Percentiles rank a stretch among this genome's conserved stretches.
These are phyloP conservation scores for Sakesphorus luctuosus DNA, from an alignment of 2,113 vertebrate genomes.

Conservation along the genomic window DNA sequence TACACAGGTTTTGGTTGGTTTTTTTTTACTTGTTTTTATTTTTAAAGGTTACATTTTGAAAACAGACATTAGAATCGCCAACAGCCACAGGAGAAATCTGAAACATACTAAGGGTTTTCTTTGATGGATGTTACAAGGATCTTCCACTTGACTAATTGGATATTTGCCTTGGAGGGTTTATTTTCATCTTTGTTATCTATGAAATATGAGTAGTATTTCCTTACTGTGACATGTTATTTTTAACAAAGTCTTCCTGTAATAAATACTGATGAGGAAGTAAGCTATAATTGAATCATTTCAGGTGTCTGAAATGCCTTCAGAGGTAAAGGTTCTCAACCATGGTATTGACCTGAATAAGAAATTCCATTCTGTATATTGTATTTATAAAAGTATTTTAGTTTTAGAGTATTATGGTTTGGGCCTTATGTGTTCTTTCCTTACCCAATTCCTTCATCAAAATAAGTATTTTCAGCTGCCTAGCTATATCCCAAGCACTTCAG, in stretches of 20 bases:
- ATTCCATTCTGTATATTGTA: background rate
- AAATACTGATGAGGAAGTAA: background rate
- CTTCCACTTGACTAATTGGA: background rate
- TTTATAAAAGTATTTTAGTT: background rate
- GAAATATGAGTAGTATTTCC: background rate
- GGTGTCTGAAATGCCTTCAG: background rate
- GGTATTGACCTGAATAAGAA: background rate
- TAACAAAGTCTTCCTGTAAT: background rate
- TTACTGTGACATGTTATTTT: background rate
- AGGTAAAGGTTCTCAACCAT: background rate
- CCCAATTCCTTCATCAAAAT: background rate
- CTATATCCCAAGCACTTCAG: background rate
- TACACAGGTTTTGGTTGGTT: accelerated
- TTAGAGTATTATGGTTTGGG: background rate
- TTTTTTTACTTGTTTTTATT: background rate
- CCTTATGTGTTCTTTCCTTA: background rate
- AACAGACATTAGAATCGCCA: background rate
- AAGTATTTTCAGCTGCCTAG: background rate
- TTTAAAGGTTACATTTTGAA: background rate
- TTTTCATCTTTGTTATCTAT: background rate
- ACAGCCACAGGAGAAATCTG: background rate
- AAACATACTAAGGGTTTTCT: background rate
- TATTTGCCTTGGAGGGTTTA: background rate
- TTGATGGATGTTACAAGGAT: background rate
- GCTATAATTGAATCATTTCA: background rate